Percentiles rank a stretch among this genome's conserved stretches.
Evolutionary conservation across 2,797 vertebrate genomes (phyloP).

Genomic region (Hoplostethus mediterraneus): DNA sequence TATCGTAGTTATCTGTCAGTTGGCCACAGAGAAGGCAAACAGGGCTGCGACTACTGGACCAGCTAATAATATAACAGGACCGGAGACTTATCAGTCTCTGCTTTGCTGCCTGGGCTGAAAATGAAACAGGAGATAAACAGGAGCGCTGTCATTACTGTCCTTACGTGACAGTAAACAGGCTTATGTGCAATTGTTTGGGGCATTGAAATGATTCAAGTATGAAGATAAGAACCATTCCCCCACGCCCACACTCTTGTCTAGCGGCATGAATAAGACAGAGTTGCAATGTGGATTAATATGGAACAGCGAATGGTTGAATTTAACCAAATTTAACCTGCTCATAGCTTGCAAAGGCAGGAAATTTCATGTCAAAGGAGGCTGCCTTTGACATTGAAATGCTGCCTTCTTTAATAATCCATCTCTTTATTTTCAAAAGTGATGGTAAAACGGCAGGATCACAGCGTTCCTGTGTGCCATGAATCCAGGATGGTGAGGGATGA

Average conservation of each 20-base stretch:
- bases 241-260: no score
- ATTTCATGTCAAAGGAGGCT: no score
- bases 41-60: conserved; percentile 16
- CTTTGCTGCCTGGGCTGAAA: conserved; percentile 4
- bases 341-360: background rate
- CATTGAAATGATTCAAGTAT: background rate
- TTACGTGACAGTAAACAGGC: background rate
- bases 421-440: background rate
- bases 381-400: background rate
- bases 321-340: background rate
- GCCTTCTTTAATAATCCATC: background rate
- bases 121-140: conserved; percentile 5
- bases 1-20: conserved; percentile 22
- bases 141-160: background rate
- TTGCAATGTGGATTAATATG: no score
- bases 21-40: conserved; percentile 33
- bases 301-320: background rate
- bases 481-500: background rate
- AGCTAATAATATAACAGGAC: conserved; percentile 13
- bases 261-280: no score
- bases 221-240: background rate
- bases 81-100: background rate
- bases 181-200: background rate
- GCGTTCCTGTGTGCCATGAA: no score
- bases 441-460: background rate